A percentile compares a stretch with the other conserved stretches of the same genome.
These are phyloP conservation scores for Jacana jacana DNA, from an alignment of 2,113 vertebrate species.

Conservation along the genomic window DNA sequence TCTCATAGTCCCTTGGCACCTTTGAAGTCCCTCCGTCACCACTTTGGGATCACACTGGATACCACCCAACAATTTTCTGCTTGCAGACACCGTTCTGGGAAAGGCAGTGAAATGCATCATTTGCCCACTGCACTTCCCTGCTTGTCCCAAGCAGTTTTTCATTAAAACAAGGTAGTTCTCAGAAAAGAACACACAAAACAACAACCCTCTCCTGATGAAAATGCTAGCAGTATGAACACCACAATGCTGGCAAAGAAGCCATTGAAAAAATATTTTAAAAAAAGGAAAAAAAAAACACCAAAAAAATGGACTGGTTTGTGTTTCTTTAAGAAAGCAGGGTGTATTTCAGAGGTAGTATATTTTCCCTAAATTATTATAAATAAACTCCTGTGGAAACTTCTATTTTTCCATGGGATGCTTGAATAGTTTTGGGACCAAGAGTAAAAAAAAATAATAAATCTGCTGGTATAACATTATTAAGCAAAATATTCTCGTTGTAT, in stretches of 20 bases:
- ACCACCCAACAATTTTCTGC: background rate
- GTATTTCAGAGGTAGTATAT: constrained; percentile 65
- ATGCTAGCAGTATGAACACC: background rate
- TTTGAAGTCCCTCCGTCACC: background rate
- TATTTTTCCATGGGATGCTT: background rate
- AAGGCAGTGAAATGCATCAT: background rate
- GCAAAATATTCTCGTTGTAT: background rate
- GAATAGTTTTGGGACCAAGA: background rate
- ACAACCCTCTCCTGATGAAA: background rate
- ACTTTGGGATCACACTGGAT: background rate
- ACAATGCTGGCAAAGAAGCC: background rate
- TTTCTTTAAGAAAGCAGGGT: constrained; percentile 34
- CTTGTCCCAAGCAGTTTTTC: background rate
- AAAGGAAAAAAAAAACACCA: background rate
- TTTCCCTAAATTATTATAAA: constrained; percentile 1
- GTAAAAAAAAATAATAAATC: background rate
- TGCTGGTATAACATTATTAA: background rate
- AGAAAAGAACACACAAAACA: background rate
- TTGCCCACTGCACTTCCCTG: background rate
- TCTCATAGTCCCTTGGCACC: background rate
- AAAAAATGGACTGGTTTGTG: background rate
- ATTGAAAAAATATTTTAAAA: background rate
- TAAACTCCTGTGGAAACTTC: background rate
- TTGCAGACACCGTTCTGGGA: background rate
- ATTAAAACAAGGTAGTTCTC: background rate